These are phyloP conservation scores for Temnothorax longispinosus DNA, from an alignment of 1,140 invertebrate genomes.

Conservation along the genomic window DNA sequence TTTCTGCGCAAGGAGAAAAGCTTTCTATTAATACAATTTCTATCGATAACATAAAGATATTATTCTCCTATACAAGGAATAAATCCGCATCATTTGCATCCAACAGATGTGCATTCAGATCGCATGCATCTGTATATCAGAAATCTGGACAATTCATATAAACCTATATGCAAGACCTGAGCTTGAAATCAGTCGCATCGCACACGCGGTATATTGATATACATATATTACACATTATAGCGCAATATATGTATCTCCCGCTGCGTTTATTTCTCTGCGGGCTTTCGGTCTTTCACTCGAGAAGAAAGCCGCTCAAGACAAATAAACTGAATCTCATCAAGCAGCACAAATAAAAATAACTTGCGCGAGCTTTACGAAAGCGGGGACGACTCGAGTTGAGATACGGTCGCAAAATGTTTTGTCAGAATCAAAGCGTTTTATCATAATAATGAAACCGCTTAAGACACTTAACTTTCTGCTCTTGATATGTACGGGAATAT, in stretches of 20 bases:
- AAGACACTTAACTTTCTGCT: not conserved
- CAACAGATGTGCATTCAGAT: not conserved
- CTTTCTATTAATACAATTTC: not conserved
- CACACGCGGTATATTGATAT: not conserved
- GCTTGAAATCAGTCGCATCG: slow-evolving; percentile 4
- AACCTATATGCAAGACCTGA: not conserved
- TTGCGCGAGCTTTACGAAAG: not conserved
- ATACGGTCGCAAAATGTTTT: not conserved
- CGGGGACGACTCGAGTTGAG: not conserved
- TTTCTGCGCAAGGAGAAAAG: not conserved
- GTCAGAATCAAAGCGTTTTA: slow-evolving; percentile 5
- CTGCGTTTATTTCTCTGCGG: not conserved
- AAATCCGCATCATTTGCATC: not conserved
- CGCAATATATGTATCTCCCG: not conserved
- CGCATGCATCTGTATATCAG: not conserved
- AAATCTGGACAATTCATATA: not conserved
- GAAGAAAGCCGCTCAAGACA: slow-evolving; percentile 14
- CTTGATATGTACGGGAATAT: not conserved
- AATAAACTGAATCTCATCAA: slow-evolving; percentile 23
- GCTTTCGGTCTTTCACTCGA: not conserved
- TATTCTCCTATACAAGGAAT: not conserved
- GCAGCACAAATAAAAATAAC: slow-evolving; percentile 31
- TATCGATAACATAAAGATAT: not conserved
- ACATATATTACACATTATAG: not conserved
- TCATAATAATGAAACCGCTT: slow-evolving; percentile 20